These are phyloP conservation scores for Cryptocheilus praepositus DNA, from an alignment of 2,888 invertebrate genomes.

Conservation along the genomic window DNA sequence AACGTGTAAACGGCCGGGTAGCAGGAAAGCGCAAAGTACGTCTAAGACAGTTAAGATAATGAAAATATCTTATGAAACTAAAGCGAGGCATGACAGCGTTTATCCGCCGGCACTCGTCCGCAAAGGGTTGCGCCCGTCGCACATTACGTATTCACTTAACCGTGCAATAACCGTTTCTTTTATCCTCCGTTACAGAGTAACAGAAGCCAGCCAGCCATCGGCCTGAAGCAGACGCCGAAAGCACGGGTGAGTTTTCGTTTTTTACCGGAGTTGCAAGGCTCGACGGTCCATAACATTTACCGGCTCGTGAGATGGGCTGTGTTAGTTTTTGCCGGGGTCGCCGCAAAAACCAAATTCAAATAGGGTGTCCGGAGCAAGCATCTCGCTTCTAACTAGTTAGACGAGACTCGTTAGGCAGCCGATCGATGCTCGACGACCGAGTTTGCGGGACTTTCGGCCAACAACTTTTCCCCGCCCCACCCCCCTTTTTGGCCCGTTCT, in stretches of 20 bases:
- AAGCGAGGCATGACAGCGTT: no score
- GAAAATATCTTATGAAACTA: no score
- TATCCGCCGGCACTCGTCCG: no score
- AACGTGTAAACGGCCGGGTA: no score
- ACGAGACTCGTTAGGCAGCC: constrained; percentile 33
- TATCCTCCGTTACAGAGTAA: constrained; percentile 79
- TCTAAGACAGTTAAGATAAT: no score
- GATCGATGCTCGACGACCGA: constrained; percentile 38
- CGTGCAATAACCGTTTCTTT: constrained; percentile 16
- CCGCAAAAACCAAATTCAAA: constrained; percentile 31
- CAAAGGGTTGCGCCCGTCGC: no score
- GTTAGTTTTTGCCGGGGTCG: constrained; percentile 25
- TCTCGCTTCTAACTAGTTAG: constrained; percentile 34
- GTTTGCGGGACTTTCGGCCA: constrained; percentile 30
- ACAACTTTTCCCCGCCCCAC: neutral
- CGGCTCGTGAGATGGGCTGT: neutral
- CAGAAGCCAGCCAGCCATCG: constrained; percentile 82
- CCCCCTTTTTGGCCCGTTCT: no score
- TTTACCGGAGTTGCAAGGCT: neutral
- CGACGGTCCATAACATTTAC: neutral
- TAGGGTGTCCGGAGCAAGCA: constrained; percentile 30
- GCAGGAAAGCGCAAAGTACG: no score
- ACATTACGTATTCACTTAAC: constrained; percentile 6
- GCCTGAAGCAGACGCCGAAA: constrained; percentile 82
- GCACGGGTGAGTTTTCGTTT: constrained; percentile 78